Evolutionary conservation across 2,113 vertebrate genomes (phyloP).

Genomic region (Brachypteracias leptosomus): DNA sequence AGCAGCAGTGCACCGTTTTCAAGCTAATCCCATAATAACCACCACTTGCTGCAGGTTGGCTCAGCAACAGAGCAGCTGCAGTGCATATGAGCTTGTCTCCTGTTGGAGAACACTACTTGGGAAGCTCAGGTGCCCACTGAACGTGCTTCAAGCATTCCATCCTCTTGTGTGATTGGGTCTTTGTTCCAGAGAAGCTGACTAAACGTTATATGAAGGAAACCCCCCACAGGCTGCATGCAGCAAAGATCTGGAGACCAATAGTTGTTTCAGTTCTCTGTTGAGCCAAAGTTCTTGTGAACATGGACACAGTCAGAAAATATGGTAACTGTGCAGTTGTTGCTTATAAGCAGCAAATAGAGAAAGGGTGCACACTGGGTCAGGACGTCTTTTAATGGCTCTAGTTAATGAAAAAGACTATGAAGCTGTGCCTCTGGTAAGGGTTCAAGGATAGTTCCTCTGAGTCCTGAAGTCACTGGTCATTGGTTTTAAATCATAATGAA

Average conservation of each 20-base stretch:
- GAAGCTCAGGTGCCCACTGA: neutral
- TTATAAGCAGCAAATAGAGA: neutral
- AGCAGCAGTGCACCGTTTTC: neutral
- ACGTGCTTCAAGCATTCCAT: neutral
- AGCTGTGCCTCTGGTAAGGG: neutral
- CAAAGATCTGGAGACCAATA: neutral
- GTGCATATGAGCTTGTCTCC: fast-evolving
- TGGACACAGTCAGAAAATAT: neutral
- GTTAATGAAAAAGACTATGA: neutral
- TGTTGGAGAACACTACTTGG: neutral
- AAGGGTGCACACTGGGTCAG: neutral
- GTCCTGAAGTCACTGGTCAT: neutral
- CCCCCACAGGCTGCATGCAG: neutral
- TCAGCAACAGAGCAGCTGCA: neutral
- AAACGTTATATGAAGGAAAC: neutral
- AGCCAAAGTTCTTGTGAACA: neutral
- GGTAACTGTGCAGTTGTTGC: neutral
- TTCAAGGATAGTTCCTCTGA: neutral
- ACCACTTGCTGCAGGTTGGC: neutral
- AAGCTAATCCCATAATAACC: neutral
- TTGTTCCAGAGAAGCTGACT: neutral
- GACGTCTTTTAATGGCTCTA: neutral
- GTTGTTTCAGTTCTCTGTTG: neutral
- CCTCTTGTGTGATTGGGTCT: neutral
- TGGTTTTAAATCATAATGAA: neutral